A percentile compares a stretch with the other conserved stretches of the same genome.
phyloP scores from a whole-genome alignment of 2,113 vertebrate genomes.

The Bathybates hornii region DNA sequence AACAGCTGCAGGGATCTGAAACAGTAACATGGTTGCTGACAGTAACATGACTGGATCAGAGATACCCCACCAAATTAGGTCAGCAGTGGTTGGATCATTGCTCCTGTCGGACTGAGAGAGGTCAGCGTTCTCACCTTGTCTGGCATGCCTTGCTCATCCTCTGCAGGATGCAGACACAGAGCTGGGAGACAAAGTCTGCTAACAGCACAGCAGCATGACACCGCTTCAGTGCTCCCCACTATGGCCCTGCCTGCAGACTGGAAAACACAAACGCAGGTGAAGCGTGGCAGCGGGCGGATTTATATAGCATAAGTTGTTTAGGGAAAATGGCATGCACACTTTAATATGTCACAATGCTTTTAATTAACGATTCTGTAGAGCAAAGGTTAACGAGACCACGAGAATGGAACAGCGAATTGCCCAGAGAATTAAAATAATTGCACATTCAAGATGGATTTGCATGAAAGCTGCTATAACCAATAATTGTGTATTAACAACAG shows the following conservation, averaged over 20 bases:
- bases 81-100: slow-evolving; percentile 38
- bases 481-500: neutral
- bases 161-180: neutral
- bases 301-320: slow-evolving; percentile 1
- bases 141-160: neutral
- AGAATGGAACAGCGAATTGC: neutral
- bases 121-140: slow-evolving; percentile 58
- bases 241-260: neutral
- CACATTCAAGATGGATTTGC: neutral
- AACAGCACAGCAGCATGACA: neutral
- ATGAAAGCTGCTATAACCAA: neutral
- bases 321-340: slow-evolving; percentile 6
- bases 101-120: slow-evolving; percentile 38
- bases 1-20: slow-evolving; percentile 42
- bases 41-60: slow-evolving; percentile 48
- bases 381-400: neutral
- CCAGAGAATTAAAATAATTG: neutral
- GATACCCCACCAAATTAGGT: slow-evolving; percentile 55
- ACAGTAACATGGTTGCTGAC: slow-evolving; percentile 1
- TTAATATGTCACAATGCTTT: neutral
- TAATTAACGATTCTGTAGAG: slow-evolving; percentile 5
- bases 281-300: neutral
- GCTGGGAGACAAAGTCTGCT: slow-evolving; percentile 6
- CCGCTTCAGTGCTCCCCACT: neutral
- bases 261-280: slow-evolving; percentile 18